Evolutionary conservation across 2,797 vertebrate genomes (phyloP).

Genomic region (Tolypeutes matacus): DNA sequence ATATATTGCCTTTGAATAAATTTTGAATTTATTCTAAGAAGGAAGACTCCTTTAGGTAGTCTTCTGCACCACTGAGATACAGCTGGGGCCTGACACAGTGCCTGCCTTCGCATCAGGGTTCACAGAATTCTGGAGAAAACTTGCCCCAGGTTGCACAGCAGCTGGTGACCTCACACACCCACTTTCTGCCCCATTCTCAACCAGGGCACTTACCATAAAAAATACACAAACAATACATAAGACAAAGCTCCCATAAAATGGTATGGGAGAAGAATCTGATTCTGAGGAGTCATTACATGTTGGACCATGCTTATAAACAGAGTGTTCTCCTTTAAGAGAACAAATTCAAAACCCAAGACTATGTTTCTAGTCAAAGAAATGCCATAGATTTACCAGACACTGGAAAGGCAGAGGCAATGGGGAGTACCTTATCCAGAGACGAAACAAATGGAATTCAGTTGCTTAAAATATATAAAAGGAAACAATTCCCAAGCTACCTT

Average conservation of each 20-base stretch:
- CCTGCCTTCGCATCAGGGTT: neutral
- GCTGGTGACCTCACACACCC: neutral
- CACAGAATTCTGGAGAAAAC: constrained; percentile 36
- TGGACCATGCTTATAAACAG: constrained; percentile 17
- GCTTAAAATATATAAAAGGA: constrained; percentile 34
- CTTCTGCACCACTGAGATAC: neutral
- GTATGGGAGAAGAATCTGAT: constrained; percentile 20
- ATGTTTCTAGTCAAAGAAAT: constrained; percentile 55
- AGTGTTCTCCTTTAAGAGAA: constrained; percentile 59
- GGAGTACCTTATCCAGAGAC: neutral
- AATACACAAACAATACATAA: constrained; percentile 8
- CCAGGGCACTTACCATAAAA: neutral
- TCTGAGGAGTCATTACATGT: neutral
- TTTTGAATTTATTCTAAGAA: constrained; percentile 35
- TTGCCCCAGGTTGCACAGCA: neutral
- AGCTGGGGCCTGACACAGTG: neutral
- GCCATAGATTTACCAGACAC: constrained; percentile 2
- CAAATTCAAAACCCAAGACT: constrained; percentile 48
- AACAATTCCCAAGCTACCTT: constrained; percentile 1
- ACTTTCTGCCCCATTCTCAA: neutral
- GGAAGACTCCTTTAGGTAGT: neutral
- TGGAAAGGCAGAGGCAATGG: constrained; percentile 2
- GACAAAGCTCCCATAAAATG: neutral
- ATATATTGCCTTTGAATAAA: neutral
- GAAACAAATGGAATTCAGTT: constrained; percentile 37